phyloP scores from a whole-genome alignment of 2,888 invertebrate species.

The Nomada ferruginata region DNA sequence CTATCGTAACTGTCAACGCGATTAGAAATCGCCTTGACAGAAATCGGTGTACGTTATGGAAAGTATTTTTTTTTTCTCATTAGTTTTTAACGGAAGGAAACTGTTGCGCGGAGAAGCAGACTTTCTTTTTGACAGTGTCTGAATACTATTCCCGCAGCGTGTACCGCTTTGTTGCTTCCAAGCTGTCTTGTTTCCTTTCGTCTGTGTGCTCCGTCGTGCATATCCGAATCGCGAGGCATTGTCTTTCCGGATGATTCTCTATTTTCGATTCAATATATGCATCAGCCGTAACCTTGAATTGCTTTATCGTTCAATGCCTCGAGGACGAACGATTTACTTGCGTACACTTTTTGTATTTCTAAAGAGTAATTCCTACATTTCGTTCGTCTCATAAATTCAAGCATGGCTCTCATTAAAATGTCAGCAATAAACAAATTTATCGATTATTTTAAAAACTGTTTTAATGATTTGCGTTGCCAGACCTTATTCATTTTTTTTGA shows the following conservation, averaged over 20 bases:
- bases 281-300: conserved; percentile 9
- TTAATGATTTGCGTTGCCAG: too few relatives aligned
- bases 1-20: conserved; percentile 20
- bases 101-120: background rate
- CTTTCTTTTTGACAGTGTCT: background rate
- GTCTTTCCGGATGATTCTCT: background rate
- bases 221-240: conserved; percentile 1
- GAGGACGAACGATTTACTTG: background rate
- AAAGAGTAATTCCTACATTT: background rate
- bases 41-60: too few relatives aligned
- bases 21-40: background rate
- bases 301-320: conserved; percentile 12
- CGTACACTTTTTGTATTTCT: too few relatives aligned
- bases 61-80: background rate
- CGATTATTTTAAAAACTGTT: too few relatives aligned
- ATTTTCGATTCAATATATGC: conserved; percentile 9
- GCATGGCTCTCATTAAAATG: too few relatives aligned
- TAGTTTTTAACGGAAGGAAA: background rate
- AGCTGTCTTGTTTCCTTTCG: background rate
- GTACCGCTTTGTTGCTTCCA: background rate
- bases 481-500: too few relatives aligned
- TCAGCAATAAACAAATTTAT: too few relatives aligned
- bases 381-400: background rate
- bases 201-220: conserved; percentile 8
- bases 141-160: background rate